Conservation (phyloP, 1,140 invertebrate species). For the Drosophila sp. region DNA sequence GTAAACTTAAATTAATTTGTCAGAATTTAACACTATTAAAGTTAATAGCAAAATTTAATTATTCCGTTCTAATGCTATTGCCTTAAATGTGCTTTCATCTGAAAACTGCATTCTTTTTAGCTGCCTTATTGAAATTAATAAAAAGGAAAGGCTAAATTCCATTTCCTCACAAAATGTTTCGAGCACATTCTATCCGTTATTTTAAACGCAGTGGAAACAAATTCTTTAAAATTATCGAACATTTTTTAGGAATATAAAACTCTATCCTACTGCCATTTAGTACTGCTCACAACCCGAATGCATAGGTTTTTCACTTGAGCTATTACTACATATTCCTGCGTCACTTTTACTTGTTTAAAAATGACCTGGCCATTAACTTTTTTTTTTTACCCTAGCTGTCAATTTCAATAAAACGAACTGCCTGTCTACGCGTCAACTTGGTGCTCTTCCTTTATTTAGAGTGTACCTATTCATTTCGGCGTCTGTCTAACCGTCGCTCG, state of each 20-base stretch:
- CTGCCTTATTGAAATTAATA: no score
- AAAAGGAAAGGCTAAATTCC: no score
- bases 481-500: conserved; percentile 22
- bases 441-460: not conserved
- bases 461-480: conserved; percentile 11
- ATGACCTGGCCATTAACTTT: conserved; percentile 36
- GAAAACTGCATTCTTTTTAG: no score
- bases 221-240: no score
- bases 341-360: conserved; percentile 31
- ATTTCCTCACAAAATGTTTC: no score
- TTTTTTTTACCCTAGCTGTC: conserved; percentile 43
- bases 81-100: no score
- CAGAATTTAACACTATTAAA: not conserved
- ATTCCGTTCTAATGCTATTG: no score
- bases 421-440: conserved; percentile 18
- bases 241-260: no score
- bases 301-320: not conserved
- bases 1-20: not conserved
- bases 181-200: no score
- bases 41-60: not conserved
- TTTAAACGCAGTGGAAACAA: no score
- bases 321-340: no score
- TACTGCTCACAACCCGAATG: not conserved
- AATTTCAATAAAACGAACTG: conserved; percentile 61
- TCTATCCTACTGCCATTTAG: no score